A percentile compares a stretch with the other conserved stretches of the same genome.
phyloP scores from a whole-genome alignment of 2,113 vertebrate genomes.

The human region GRCh38 chr18:43156501-43157000 shows the following conservation, averaged over 20 bases:
- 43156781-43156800: conserved; percentile 33
- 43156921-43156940: not conserved
- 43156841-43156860: conserved; percentile 56
- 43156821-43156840: conserved; percentile 31
- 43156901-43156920: conserved; percentile 9
- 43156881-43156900: not conserved
- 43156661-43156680: conserved; percentile 23
- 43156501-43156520: not conserved
- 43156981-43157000: not conserved
- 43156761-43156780: conserved; percentile 32
- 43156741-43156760: conserved; percentile 54
- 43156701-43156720: conserved; percentile 22
- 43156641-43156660: conserved; percentile 37
- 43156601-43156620: conserved; percentile 25
- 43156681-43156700: conserved; percentile 47
- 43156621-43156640: conserved; percentile 9
- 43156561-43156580: conserved; percentile 49
- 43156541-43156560: conserved; percentile 47
- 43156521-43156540: conserved; percentile 30
- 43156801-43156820: not conserved
- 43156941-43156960: not conserved
- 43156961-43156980: not conserved
- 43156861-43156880: conserved; percentile 52
- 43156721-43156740: conserved; percentile 46
- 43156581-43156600: conserved; percentile 35